Evolutionary conservation across 92 coral and sea anemone species (phyloP), one percentile per base, ranked within the genome.

Genomic region (Bergia puertoricense): DNA sequence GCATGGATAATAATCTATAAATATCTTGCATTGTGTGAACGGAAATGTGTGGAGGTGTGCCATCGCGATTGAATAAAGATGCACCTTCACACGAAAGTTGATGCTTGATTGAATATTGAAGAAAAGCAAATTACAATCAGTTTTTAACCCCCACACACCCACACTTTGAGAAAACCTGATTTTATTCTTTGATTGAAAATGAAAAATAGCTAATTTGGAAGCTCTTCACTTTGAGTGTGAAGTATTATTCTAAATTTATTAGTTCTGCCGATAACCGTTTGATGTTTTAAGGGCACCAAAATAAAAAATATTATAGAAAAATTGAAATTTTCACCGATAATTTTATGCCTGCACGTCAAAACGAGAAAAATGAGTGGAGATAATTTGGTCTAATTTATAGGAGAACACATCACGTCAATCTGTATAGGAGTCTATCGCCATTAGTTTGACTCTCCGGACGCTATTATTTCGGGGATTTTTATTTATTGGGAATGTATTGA

Each of bases 11-110:
- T 62, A 14, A 62, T 18, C 69, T 62, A 16, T 0, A 4, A 1
- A n/a, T 5, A 15, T n/a, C 30, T 4, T 36, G 67, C 51, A 37
- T 10, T 59, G 10, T 42, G 30, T 39, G n/a, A 76, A 40, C 80
- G 80, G 80, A 76, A 42, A 76, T 76, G 51, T 43, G 7, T 76
- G 45, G 54, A 76, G 46, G 48, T 40, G 80, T 76, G 51, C 51
- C n/a, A 41, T n/a, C 22, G 8, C 51, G 8, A 22, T 9, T 66
- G 13, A 20, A 11, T 20, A 22, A 1, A 13, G 23, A 65, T 14
- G n/a, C 56, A 46, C 56, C 38, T 77, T 76, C n/a, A 30, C 36
- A 7, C 8, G 16, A 45, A 79, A 79, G 39, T 30, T 4, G 66
- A 76, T 76, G 82, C 20, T 23, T 3, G 82, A n/a, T 48, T 20